Percentiles rank a stretch among this genome's conserved stretches.
Evolutionary conservation across 2,888 invertebrate genomes (phyloP).

Genomic region (Lymantria monacha): DNA sequence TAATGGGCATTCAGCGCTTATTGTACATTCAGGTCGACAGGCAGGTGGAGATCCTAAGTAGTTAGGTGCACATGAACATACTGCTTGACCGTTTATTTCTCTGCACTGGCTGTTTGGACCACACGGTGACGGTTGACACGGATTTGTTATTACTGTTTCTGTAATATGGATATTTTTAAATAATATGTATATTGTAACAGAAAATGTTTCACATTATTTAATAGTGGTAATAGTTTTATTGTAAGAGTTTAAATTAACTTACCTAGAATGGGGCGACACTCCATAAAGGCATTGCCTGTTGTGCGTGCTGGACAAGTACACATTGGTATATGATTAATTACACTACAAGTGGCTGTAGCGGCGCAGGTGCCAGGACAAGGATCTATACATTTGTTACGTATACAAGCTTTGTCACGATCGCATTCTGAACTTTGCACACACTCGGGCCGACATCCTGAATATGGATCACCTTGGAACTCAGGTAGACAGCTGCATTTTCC

Average conservation of each 20-base stretch:
- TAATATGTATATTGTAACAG: background rate
- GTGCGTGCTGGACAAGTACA: conserved; percentile 84
- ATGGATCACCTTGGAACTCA: conserved; percentile 90
- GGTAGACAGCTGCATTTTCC: conserved; percentile 87
- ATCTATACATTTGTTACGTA: conserved; percentile 88
- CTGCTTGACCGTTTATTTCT: conserved; percentile 84
- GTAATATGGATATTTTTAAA: conserved; percentile 33
- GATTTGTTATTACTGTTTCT: conserved; percentile 78
- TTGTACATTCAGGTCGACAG: conserved; percentile 88
- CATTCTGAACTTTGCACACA: conserved; percentile 90
- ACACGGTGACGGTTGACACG: conserved; percentile 85
- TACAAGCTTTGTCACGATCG: conserved; percentile 85
- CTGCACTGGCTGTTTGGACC: conserved; percentile 85
- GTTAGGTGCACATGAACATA: conserved; percentile 85
- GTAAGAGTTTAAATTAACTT: conserved; percentile 20
- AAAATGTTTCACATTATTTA: background rate
- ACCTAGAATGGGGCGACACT: conserved; percentile 82
- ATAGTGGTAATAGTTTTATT: background rate
- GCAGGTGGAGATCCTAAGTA: conserved; percentile 85
- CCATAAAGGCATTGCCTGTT: conserved; percentile 87
- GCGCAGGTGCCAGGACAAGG: conserved; percentile 92
- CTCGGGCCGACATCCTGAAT: conserved; percentile 89
- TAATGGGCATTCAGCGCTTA: conserved; percentile 87
- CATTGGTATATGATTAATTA: conserved; percentile 84
- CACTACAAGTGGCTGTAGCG: conserved; percentile 86